Conservation (phyloP, 2,888 invertebrate genomes). For the Aproaerema taeniolella region DNA sequence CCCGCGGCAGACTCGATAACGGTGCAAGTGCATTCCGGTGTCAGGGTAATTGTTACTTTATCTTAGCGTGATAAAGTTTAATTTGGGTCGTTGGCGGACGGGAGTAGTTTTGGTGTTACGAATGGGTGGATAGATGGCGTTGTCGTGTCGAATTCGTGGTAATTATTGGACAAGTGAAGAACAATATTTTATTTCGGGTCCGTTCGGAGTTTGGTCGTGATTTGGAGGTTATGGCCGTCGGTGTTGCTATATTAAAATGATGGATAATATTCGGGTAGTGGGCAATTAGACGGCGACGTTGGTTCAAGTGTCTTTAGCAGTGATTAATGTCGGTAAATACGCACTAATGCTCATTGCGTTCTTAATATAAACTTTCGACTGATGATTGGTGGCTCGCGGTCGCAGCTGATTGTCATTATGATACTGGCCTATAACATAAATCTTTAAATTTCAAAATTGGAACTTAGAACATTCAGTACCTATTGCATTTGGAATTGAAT, state of each 20-base stretch:
- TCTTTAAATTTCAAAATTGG: neutral
- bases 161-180: slow-evolving; percentile 27
- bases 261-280: slow-evolving; percentile 19
- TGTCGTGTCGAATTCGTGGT: slow-evolving; percentile 36
- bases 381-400: neutral
- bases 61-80: slow-evolving; percentile 39
- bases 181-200: slow-evolving; percentile 13
- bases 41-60: slow-evolving; percentile 59
- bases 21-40: slow-evolving; percentile 55
- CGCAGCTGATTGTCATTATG: neutral
- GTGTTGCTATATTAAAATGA: slow-evolving; percentile 23
- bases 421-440: neutral
- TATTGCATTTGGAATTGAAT: neutral
- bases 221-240: too few relatives aligned
- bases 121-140: slow-evolving; percentile 52
- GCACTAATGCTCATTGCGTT: slow-evolving; percentile 5
- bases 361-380: slow-evolving; percentile 9
- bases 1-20: slow-evolving; percentile 41
- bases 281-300: slow-evolving; percentile 13
- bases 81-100: slow-evolving; percentile 29
- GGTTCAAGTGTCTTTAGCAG: slow-evolving; percentile 20
- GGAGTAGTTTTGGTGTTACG: slow-evolving; percentile 29
- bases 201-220: neutral
- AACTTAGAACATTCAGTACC: too few relatives aligned
- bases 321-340: slow-evolving; percentile 22